Percentiles rank a stretch among this genome's conserved stretches.
phyloP scores from a whole-genome alignment of 2,113 vertebrate genomes.

The Burhinus oedicnemus region DNA sequence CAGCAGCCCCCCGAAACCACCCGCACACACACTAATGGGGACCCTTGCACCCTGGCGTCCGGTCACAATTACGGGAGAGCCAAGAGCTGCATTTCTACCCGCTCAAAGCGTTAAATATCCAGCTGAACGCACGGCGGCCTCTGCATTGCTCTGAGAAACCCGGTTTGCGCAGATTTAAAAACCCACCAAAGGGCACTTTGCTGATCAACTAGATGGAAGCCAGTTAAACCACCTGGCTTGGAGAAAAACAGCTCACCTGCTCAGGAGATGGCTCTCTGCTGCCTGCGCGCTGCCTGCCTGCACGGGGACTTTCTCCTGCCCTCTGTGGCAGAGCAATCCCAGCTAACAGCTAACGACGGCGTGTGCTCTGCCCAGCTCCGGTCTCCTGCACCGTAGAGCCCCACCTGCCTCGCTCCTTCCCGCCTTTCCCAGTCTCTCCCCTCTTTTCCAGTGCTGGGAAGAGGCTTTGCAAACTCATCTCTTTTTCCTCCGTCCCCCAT shows the following conservation, averaged over 20 bases:
- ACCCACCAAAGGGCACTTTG: conserved; percentile 41
- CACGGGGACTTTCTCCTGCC: not conserved
- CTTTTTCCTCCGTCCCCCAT: not conserved
- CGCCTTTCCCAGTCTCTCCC: not conserved
- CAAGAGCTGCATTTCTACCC: not conserved
- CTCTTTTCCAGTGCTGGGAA: not conserved
- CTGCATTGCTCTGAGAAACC: not conserved
- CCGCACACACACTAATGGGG: fast-evolving
- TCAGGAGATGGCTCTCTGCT: not conserved
- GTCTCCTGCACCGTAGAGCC: not conserved
- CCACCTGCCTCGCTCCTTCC: not conserved
- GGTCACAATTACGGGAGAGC: not conserved
- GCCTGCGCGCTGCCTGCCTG: not conserved
- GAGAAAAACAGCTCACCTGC: not conserved
- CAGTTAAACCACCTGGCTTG: conserved; percentile 1
- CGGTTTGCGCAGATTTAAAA: conserved; percentile 21
- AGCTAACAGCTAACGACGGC: not conserved
- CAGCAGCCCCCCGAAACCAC: not conserved
- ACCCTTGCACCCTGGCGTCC: too few species aligned
- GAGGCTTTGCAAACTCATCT: not conserved
- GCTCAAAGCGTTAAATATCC: not conserved
- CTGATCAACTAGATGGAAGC: conserved; percentile 17
- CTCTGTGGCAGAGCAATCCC: not conserved
- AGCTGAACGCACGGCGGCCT: not conserved
- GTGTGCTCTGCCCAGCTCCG: not conserved